Conservation (phyloP, 2,113 vertebrate genomes). For the Antechinus flavipes region DNA sequence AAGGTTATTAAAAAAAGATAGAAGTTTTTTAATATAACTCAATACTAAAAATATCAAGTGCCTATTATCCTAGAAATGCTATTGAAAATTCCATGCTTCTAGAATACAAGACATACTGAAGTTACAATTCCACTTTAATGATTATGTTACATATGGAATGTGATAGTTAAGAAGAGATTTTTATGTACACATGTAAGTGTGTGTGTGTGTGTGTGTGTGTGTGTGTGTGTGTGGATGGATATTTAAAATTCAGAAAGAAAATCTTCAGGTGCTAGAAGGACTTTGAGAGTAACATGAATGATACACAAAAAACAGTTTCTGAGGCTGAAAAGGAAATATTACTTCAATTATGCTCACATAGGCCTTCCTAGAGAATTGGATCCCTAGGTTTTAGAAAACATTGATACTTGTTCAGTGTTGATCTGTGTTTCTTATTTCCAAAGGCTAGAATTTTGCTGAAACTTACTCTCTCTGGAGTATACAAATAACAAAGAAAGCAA, state of each 20-base stretch:
- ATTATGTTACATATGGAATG: accelerated
- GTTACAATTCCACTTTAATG: not conserved
- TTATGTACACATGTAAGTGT: accelerated
- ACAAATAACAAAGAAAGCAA: slow-evolving; percentile 6
- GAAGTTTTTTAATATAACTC: not conserved
- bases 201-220: too few species aligned
- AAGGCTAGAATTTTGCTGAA: not conserved
- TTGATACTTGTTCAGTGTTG: accelerated
- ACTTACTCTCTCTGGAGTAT: accelerated
- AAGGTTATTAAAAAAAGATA: not conserved
- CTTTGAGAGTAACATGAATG: not conserved
- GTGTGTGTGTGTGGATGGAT: accelerated
- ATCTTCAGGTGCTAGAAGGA: too few species aligned
- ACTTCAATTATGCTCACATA: accelerated
- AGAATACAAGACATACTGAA: not conserved
- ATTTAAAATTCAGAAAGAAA: not conserved
- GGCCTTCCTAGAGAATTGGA: not conserved
- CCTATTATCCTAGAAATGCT: not conserved
- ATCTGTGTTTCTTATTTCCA: not conserved
- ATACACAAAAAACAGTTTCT: not conserved
- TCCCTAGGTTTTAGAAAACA: not conserved
- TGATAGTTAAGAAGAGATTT: accelerated
- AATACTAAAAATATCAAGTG: not conserved
- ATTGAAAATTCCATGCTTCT: not conserved
- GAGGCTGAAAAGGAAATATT: not conserved